Conservation (phyloP, 2,113 vertebrate species). For the Acanthisitta chloris region DNA sequence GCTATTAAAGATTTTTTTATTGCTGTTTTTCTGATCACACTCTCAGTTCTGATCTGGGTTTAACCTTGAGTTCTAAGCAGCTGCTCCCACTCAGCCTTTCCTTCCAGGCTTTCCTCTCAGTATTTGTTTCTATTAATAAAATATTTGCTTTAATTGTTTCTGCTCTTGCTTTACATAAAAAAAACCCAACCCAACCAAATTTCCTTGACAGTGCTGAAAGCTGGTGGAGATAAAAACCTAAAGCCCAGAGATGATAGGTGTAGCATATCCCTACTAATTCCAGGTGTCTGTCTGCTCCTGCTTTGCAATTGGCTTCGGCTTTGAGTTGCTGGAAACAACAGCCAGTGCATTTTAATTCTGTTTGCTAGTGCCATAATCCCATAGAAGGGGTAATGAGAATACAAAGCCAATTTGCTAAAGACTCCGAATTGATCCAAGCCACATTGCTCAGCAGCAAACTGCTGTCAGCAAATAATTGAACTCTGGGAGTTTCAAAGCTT, state of each 20-base stretch:
- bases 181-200: too few relatives aligned
- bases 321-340: not conserved
- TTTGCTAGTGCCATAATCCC: not conserved
- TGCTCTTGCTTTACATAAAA: not conserved
- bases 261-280: not conserved
- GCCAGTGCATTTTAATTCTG: constrained; percentile 16
- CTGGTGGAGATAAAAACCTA: not conserved
- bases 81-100: not conserved
- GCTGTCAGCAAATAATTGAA: constrained; percentile 8
- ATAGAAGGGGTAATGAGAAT: not conserved
- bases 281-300: not conserved
- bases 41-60: not conserved
- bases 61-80: not conserved
- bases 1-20: not conserved
- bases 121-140: not conserved
- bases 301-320: not conserved
- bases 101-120: not conserved
- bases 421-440: constrained; percentile 24
- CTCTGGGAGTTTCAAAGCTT: not conserved
- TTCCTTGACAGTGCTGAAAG: not conserved
- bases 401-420: constrained; percentile 50
- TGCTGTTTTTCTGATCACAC: not conserved
- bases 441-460: constrained; percentile 7
- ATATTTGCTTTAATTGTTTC: not conserved
- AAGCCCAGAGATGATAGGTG: not conserved